Evolutionary conservation across 2,113 vertebrate species (phyloP).

Genomic region (Psammodynastes pulverulentus): DNA sequence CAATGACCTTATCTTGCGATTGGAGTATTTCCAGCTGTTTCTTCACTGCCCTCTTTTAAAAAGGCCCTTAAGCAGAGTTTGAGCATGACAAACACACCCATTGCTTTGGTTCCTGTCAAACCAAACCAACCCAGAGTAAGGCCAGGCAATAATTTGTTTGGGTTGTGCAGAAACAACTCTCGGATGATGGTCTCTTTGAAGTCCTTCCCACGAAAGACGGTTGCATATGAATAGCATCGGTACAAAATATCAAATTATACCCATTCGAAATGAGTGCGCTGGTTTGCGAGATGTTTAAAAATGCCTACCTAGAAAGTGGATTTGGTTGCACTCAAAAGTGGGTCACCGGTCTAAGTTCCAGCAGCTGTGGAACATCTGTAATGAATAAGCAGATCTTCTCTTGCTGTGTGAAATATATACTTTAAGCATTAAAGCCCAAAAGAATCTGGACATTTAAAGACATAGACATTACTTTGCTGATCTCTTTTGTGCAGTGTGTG

Average conservation of each 20-base stretch:
- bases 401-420: slow-evolving; percentile 54
- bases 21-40: neutral
- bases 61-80: slow-evolving; percentile 67
- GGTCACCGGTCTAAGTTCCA: slow-evolving; percentile 58
- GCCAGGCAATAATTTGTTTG: slow-evolving; percentile 47
- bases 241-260: slow-evolving; percentile 59
- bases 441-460: slow-evolving; percentile 50
- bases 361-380: slow-evolving; percentile 71
- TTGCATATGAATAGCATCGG: slow-evolving; percentile 58
- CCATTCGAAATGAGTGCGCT: slow-evolving; percentile 56
- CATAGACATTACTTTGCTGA: neutral
- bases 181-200: slow-evolving; percentile 53
- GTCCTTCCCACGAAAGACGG: slow-evolving; percentile 52
- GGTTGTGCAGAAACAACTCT: slow-evolving; percentile 27
- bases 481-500: neutral
- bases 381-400: slow-evolving; percentile 61
- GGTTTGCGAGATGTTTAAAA: slow-evolving; percentile 63
- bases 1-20: neutral
- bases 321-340: slow-evolving; percentile 64
- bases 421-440: slow-evolving; percentile 64
- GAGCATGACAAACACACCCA: slow-evolving; percentile 74
- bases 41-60: neutral
- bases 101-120: slow-evolving; percentile 71
- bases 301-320: slow-evolving; percentile 56
- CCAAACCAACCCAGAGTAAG: slow-evolving; percentile 54